A percentile compares a stretch with the other conserved stretches of the same genome.
phyloP scores from a whole-genome alignment of 2,888 invertebrate genomes.

The Drosophila suboccidentalis region DNA sequence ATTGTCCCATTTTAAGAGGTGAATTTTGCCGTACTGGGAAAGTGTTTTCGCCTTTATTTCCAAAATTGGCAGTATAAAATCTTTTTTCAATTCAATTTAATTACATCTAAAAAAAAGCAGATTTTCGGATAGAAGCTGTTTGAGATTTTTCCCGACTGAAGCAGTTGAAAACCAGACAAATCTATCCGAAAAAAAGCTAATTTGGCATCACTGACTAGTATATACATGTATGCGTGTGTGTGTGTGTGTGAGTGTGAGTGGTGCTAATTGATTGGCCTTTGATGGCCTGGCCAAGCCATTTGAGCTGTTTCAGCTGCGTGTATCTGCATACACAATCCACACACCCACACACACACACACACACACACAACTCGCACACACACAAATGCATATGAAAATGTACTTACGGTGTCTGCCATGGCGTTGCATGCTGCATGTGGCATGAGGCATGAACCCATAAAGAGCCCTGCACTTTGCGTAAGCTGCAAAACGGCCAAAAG shows the following conservation, averaged over 20 bases:
- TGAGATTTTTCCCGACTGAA: too few species aligned
- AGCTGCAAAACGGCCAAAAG: conserved; percentile 62
- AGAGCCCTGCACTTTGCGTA: conserved; percentile 61
- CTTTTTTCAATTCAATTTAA: too few species aligned
- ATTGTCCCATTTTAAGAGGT: too few species aligned
- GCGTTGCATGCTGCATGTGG: conserved; percentile 4
- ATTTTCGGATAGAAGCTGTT: too few species aligned
- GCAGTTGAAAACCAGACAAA: too few species aligned
- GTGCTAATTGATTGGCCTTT: conserved; percentile 52
- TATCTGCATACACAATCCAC: conserved; percentile 6
- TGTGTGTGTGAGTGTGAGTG: conserved; percentile 4
- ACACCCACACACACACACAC: conserved; percentile 16
- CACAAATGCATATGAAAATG: conserved; percentile 5
- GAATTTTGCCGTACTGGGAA: too few species aligned
- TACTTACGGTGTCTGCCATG: conserved; percentile 15
- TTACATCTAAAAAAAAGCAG: too few species aligned
- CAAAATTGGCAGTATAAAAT: too few species aligned
- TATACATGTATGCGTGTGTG: background rate
- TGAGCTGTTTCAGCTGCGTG: conserved; percentile 22
- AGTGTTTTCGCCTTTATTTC: too few species aligned
- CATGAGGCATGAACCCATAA: conserved; percentile 10
- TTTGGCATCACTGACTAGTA: too few species aligned
- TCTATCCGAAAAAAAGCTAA: too few species aligned
- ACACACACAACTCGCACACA: conserved; percentile 1
- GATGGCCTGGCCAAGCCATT: conserved; percentile 28